These are phyloP conservation scores for Pseudochirops cupreus DNA, from an alignment of 2,797 vertebrate genomes.

Conservation along the genomic window DNA sequence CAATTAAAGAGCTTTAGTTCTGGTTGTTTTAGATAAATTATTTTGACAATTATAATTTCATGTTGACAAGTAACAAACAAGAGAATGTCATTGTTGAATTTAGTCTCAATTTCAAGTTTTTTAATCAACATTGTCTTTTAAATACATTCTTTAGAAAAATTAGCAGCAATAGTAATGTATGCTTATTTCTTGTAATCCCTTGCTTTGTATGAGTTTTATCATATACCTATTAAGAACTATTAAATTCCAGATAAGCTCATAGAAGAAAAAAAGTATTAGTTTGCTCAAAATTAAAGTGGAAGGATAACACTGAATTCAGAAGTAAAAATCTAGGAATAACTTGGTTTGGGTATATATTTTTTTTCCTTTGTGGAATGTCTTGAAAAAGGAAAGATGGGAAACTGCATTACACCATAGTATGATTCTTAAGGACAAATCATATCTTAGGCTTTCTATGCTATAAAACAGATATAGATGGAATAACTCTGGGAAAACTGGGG, in stretches of 20 bases:
- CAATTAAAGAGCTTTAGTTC: constrained; percentile 51
- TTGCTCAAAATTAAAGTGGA: not conserved
- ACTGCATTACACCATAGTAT: not conserved
- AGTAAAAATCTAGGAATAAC: constrained; percentile 29
- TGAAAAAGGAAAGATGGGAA: constrained; percentile 42
- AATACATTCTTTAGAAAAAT: constrained; percentile 47
- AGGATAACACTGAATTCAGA: not conserved
- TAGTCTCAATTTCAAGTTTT: constrained; percentile 51
- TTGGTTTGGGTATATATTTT: constrained; percentile 26
- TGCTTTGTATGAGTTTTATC: not conserved
- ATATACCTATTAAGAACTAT: not conserved
- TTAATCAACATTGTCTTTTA: constrained; percentile 15
- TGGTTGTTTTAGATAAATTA: constrained; percentile 20
- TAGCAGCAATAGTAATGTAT: not conserved
- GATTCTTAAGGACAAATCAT: constrained; percentile 15
- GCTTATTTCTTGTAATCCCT: not conserved
- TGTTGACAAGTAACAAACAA: constrained; percentile 51
- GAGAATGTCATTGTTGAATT: constrained; percentile 9
- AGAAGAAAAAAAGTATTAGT: not conserved
- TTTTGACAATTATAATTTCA: constrained; percentile 47
- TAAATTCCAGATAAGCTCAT: not conserved
- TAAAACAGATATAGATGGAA: constrained; percentile 13
- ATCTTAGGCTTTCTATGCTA: not conserved
- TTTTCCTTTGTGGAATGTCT: constrained; percentile 41
- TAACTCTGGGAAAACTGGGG: constrained; percentile 11